phyloP scores from a whole-genome alignment of 2,113 vertebrate genomes.

The Apaloderma vittatum region DNA sequence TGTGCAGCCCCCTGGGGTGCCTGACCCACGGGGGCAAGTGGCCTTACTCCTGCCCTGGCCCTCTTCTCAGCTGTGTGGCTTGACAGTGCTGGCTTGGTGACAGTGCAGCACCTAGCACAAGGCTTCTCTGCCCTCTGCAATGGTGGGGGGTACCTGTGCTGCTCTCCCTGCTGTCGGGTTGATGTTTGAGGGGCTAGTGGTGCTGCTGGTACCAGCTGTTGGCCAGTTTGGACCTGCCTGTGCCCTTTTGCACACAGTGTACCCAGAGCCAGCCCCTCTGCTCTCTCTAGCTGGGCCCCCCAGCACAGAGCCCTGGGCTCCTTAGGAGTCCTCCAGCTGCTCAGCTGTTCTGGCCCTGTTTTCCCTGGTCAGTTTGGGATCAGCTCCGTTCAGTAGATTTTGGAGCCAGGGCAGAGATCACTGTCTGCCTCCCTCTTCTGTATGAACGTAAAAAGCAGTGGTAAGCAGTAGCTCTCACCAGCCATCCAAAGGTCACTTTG shows the following conservation, averaged over 20 bases:
- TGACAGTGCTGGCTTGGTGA: background rate
- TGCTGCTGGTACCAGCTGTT: background rate
- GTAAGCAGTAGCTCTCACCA: background rate
- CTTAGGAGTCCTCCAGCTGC: background rate
- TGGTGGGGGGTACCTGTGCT: rapidly evolving
- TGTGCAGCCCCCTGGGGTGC: background rate
- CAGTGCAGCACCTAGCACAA: rapidly evolving
- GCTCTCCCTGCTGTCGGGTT: background rate
- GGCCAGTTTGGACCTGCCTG: background rate
- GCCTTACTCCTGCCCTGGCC: background rate
- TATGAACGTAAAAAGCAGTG: rapidly evolving
- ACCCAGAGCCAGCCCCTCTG: background rate
- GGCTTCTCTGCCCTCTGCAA: background rate
- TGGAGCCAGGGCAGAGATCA: background rate
- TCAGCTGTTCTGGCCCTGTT: background rate
- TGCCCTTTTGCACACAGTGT: background rate
- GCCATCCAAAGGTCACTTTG: background rate
- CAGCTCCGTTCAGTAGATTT: background rate
- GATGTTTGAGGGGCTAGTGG: background rate
- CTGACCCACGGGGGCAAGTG: rapidly evolving
- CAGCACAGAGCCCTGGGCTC: background rate
- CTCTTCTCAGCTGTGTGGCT: background rate
- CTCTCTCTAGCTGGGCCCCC: background rate
- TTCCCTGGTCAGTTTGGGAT: background rate
- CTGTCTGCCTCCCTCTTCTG: background rate